These are phyloP conservation scores for Drosophila nebulosa DNA, from an alignment of 1,140 invertebrate genomes.

Conservation along the genomic window DNA sequence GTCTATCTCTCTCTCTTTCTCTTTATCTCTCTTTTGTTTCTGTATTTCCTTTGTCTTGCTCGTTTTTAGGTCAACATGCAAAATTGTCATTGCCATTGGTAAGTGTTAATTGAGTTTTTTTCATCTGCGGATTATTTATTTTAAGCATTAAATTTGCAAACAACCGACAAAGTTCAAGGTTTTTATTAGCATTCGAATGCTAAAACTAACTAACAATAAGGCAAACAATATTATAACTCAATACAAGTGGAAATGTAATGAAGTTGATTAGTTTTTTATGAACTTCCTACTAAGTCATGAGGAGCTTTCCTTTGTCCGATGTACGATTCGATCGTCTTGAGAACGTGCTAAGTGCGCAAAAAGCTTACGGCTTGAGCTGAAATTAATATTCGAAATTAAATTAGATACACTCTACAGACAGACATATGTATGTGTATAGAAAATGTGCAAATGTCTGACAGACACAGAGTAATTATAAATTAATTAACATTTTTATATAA, in stretches of 20 bases:
- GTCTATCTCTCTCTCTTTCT: neutral
- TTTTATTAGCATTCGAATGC: neutral
- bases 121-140: neutral
- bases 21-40: conserved; percentile 20
- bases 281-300: neutral
- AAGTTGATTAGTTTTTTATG: neutral
- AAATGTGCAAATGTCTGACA: neutral
- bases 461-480: neutral
- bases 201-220: neutral
- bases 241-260: neutral
- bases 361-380: neutral
- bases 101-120: conserved; percentile 20
- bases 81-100: conserved; percentile 45
- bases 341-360: neutral
- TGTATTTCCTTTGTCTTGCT: conserved; percentile 16
- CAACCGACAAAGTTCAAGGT: neutral
- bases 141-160: neutral
- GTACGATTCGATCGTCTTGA: neutral
- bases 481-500: neutral
- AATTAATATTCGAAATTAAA: no score
- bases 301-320: neutral
- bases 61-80: conserved; percentile 24
- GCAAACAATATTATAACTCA: neutral
- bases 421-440: no score
- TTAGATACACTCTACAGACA: neutral